These are phyloP conservation scores for Bimastos eiseni DNA, from an alignment of 2,888 invertebrate genomes.

Conservation along the genomic window DNA sequence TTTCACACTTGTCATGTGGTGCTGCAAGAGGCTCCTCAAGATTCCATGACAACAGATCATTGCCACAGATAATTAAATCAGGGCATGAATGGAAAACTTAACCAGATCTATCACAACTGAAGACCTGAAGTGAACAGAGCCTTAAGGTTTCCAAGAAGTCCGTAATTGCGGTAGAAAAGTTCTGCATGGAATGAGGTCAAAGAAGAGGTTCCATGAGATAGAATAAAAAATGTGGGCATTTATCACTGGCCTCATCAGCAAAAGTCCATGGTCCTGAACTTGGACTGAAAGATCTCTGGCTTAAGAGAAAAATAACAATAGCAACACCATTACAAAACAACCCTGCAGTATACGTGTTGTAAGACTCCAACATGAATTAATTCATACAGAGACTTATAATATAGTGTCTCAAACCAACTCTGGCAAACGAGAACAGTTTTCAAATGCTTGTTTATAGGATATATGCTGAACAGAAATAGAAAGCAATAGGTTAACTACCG, in stretches of 20 bases:
- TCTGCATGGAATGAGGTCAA: neutral
- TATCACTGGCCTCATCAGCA: neutral
- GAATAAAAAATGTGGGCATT: neutral
- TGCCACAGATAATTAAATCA: no score
- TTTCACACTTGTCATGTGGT: no score
- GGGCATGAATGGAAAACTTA: no score
- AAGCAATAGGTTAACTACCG: no score
- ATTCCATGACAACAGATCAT: no score
- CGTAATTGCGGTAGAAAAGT: neutral
- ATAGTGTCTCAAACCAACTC: no score
- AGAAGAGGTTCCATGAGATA: neutral
- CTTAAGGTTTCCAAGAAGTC: neutral
- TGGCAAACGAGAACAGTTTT: no score
- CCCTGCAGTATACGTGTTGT: neutral
- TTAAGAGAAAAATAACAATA: neutral
- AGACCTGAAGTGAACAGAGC: neutral
- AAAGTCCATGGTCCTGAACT: neutral
- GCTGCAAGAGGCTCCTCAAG: no score
- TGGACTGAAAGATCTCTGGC: neutral
- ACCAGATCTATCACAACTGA: neutral
- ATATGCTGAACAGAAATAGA: neutral
- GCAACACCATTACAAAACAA: neutral
- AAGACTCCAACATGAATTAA: neutral
- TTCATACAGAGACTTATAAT: no score
- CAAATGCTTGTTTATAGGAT: no score